Evolutionary conservation across 1,140 invertebrate species (phyloP).

Genomic region (Psix sp.): DNA sequence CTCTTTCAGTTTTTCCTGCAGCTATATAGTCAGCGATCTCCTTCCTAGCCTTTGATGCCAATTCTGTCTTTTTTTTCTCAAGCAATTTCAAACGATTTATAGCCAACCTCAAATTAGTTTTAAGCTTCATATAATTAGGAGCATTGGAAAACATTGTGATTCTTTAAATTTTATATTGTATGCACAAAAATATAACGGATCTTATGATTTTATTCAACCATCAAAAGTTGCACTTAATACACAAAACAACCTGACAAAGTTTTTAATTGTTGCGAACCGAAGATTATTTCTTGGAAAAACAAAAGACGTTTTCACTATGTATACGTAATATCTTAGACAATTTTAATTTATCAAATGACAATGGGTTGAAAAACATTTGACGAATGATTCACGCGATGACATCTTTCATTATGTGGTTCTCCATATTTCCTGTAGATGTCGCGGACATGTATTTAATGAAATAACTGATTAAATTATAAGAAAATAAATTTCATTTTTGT

Average conservation of each 20-base stretch:
- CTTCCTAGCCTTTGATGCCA: constrained; percentile 95
- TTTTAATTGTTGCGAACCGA: background rate
- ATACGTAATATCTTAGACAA: background rate
- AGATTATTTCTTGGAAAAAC: background rate
- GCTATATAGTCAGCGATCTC: constrained; percentile 98
- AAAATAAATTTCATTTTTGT: no score
- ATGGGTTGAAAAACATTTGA: background rate
- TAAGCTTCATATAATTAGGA: constrained; percentile 95
- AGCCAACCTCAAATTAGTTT: constrained; percentile 95
- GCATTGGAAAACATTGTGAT: constrained; percentile 89
- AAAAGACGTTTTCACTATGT: background rate
- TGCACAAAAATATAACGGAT: no score
- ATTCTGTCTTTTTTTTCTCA: constrained; percentile 98
- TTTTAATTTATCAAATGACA: background rate
- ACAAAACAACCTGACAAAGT: no score
- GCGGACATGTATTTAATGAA: background rate
- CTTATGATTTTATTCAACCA: background rate
- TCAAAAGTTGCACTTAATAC: background rate
- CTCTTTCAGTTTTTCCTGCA: constrained; percentile 92
- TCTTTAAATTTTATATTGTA: background rate
- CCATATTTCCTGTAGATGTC: background rate
- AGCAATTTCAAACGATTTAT: constrained; percentile 96
- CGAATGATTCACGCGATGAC: background rate
- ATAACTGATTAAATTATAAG: background rate
- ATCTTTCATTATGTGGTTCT: background rate